Evolutionary conservation across 2,888 invertebrate genomes (phyloP).

Genomic region (Tenthredo scrophulariae): DNA sequence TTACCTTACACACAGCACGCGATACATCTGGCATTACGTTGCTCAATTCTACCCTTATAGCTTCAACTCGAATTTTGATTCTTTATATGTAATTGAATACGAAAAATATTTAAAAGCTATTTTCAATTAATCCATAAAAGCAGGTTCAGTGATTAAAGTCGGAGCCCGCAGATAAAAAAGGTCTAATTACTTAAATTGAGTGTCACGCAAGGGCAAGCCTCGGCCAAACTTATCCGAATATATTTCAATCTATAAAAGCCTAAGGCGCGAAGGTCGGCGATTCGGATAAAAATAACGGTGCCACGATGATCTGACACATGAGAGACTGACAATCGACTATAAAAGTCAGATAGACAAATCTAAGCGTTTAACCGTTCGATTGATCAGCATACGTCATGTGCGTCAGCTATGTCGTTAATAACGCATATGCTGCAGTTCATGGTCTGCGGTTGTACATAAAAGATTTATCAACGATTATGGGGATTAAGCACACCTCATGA

Average conservation of each 20-base stretch:
- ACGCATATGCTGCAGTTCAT: conserved; percentile 6
- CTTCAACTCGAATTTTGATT: not conserved
- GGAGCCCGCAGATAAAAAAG: not conserved
- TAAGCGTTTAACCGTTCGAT: not conserved
- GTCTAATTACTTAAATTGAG: not conserved
- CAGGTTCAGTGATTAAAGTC: not conserved
- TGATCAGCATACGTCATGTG: not conserved
- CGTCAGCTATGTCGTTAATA: not conserved
- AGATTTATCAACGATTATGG: conserved; percentile 40
- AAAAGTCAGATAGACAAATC: conserved; percentile 30
- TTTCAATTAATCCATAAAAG: not conserved
- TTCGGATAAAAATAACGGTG: conserved; percentile 30
- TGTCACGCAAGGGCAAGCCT: conserved; percentile 9
- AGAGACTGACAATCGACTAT: conserved; percentile 16
- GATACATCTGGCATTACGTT: not conserved
- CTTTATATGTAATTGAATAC: not conserved
- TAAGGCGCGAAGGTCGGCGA: conserved; percentile 25
- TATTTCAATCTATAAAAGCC: not conserved
- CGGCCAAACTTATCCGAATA: not conserved
- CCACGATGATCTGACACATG: conserved; percentile 26
- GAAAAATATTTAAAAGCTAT: not conserved
- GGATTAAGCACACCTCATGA: conserved; percentile 29
- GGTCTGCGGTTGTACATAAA: not conserved
- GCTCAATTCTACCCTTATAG: not conserved
- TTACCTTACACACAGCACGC: not conserved